phyloP scores from a whole-genome alignment of 2,113 vertebrate genomes.

The Tonatia bakeri region DNA sequence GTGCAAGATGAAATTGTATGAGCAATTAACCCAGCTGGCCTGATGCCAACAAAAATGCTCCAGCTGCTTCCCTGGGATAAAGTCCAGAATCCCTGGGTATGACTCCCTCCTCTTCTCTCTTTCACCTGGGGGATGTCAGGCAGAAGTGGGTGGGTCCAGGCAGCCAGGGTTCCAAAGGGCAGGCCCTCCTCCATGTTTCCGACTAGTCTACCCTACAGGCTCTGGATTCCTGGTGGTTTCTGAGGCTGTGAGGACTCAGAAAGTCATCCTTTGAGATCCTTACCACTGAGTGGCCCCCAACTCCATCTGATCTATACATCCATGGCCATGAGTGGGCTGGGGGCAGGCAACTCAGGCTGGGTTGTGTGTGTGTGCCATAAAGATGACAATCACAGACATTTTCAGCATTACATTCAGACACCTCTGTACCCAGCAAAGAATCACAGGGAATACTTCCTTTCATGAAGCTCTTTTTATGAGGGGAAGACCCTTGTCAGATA shows the following conservation, averaged over 20 bases:
- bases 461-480: not conserved
- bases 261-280: not conserved
- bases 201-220: not conserved
- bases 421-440: not conserved
- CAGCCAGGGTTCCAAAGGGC: not conserved
- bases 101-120: not conserved
- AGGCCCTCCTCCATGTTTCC: not conserved
- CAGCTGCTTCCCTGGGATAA: not conserved
- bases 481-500: not conserved
- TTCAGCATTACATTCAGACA: not conserved
- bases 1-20: not conserved
- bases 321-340: not conserved
- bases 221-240: not conserved
- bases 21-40: conserved; percentile 9
- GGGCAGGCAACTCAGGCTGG: not conserved
- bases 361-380: not conserved
- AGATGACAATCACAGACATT: not conserved
- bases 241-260: not conserved
- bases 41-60: not conserved
- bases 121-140: not conserved
- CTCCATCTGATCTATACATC: fast-evolving
- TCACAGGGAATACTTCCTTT: not conserved
- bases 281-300: fast-evolving
- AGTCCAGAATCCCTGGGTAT: not conserved
- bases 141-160: not conserved